Evolutionary conservation across 1,140 invertebrate species (phyloP).

Genomic region (Drosophila nebulosa): DNA sequence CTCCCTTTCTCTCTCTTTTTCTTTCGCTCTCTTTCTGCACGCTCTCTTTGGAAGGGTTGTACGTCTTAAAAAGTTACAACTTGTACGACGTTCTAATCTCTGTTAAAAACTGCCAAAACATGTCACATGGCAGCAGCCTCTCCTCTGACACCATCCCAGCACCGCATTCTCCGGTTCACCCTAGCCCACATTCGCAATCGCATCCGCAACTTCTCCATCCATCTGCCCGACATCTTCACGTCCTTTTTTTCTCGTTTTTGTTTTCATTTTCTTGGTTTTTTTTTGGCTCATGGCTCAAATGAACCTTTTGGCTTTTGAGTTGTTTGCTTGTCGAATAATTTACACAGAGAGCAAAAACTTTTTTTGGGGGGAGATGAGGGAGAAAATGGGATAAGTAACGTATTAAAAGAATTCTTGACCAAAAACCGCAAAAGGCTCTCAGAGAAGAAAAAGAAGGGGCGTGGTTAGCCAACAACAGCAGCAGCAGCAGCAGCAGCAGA

Average conservation of each 20-base stretch:
- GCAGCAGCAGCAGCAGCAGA: slow-evolving; percentile 5
- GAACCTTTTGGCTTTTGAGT: slow-evolving; percentile 56
- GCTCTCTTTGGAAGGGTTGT: slow-evolving; percentile 39
- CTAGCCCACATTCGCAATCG: background rate
- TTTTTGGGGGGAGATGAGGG: slow-evolving; percentile 36
- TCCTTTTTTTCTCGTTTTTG: background rate
- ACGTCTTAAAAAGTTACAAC: slow-evolving; percentile 67
- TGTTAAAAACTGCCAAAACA: slow-evolving; percentile 74
- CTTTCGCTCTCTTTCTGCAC: background rate
- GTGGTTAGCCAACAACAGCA: background rate
- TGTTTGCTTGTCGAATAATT: slow-evolving; percentile 76
- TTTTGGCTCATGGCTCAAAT: slow-evolving; percentile 11
- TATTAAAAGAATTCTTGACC: slow-evolving; percentile 47
- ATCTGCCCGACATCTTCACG: background rate
- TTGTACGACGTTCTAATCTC: slow-evolving; percentile 74
- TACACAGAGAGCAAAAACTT: slow-evolving; percentile 59
- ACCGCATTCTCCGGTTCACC: background rate
- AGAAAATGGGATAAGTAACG: slow-evolving; percentile 15
- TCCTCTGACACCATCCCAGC: too few species aligned
- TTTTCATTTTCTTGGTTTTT: too few species aligned
- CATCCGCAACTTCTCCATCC: background rate
- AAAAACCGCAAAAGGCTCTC: slow-evolving; percentile 66
- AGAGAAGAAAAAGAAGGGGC: background rate
- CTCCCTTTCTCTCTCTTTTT: background rate
- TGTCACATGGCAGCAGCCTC: slow-evolving; percentile 53